A percentile compares a stretch with the other conserved stretches of the same genome.
phyloP scores from a whole-genome alignment of 2,888 invertebrate genomes.

The Hofmannophila pseudospretella region DNA sequence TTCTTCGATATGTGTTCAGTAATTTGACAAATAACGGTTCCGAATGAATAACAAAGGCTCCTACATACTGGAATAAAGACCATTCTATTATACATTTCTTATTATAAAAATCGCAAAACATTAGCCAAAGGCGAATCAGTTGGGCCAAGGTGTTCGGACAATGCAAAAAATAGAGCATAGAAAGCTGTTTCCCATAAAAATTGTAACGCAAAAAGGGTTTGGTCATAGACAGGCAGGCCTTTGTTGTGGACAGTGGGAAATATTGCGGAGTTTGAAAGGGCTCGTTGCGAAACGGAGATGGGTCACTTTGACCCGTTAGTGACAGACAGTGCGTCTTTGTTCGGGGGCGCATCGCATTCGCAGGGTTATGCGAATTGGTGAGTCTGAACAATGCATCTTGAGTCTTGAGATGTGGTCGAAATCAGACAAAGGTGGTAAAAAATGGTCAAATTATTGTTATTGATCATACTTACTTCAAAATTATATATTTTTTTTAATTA shows the following conservation, averaged over 20 bases:
- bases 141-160: slow-evolving; percentile 54
- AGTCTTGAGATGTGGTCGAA: slow-evolving; percentile 30
- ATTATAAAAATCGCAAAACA: slow-evolving; percentile 63
- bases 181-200: slow-evolving; percentile 72
- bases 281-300: slow-evolving; percentile 42
- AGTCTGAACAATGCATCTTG: slow-evolving; percentile 41
- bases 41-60: slow-evolving; percentile 35
- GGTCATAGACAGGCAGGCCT: slow-evolving; percentile 42
- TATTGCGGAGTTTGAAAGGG: slow-evolving; percentile 55
- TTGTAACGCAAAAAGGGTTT: slow-evolving; percentile 62
- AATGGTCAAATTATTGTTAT: too few relatives aligned
- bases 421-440: background rate
- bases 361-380: slow-evolving; percentile 67
- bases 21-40: slow-evolving; percentile 56
- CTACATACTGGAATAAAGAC: slow-evolving; percentile 36
- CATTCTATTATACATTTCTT: slow-evolving; percentile 40
- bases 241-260: slow-evolving; percentile 72
- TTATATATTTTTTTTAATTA: too few relatives aligned
- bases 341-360: slow-evolving; percentile 45
- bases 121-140: slow-evolving; percentile 66
- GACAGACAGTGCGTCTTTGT: slow-evolving; percentile 50
- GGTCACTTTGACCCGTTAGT: slow-evolving; percentile 58
- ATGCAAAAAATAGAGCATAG: slow-evolving; percentile 75
- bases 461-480: too few relatives aligned
- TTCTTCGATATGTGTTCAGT: background rate